A percentile compares a stretch with the other conserved stretches of the same genome.
Conservation (phyloP, 2,797 vertebrate genomes). For the Acanthurus lineatus region DNA sequence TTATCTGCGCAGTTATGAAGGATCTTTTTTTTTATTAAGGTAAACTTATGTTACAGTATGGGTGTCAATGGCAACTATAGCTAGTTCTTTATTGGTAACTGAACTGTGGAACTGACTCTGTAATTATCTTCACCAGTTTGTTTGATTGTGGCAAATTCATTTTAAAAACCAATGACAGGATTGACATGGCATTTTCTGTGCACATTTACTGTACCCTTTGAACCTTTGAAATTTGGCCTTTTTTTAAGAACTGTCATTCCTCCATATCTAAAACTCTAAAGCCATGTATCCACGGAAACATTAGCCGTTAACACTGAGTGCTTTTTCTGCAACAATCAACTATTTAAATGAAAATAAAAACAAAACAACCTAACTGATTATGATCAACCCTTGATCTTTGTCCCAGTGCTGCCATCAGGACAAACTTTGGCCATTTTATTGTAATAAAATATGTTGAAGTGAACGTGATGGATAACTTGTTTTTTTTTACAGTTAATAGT, state of each 20-base stretch:
- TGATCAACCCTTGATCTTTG: background rate
- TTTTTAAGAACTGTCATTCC: background rate
- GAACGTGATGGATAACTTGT: background rate
- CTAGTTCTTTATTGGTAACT: background rate
- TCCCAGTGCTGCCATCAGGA: background rate
- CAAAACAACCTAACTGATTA: no score
- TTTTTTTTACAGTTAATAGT: background rate
- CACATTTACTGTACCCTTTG: background rate
- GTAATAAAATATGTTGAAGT: background rate
- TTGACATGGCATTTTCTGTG: background rate
- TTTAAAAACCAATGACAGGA: background rate
- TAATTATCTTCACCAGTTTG: background rate
- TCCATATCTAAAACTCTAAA: background rate
- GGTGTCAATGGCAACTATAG: background rate
- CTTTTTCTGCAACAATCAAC: background rate
- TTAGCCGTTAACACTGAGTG: background rate
- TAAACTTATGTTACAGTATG: no score
- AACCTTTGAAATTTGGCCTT: background rate
- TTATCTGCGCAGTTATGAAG: background rate
- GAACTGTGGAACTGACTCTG: background rate
- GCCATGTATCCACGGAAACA: background rate
- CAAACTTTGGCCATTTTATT: background rate
- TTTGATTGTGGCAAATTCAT: background rate
- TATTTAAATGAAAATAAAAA: background rate
- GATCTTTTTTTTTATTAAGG: background rate